A percentile compares a stretch with the other conserved stretches of the same genome.
These are phyloP conservation scores for Phyllotis vaccarum DNA, from an alignment of 2,797 vertebrate species.

Conservation along the genomic window DNA sequence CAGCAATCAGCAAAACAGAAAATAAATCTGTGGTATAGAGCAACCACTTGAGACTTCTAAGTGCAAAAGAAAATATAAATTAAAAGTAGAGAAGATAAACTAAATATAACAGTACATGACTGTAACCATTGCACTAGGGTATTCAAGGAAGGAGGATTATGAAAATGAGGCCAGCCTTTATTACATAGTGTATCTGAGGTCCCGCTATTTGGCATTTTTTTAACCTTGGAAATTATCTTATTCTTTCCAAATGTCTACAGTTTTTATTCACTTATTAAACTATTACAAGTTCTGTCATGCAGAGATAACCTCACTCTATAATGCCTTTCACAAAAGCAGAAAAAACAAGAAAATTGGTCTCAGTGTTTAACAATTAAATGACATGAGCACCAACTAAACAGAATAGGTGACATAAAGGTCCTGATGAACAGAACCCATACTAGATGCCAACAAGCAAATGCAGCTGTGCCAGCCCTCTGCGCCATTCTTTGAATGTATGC, in stretches of 20 bases:
- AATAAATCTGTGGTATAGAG: neutral
- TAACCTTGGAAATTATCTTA: neutral
- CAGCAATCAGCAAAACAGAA: neutral
- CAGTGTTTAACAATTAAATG: neutral
- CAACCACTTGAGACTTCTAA: neutral
- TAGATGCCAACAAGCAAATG: neutral
- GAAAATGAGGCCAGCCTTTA: neutral
- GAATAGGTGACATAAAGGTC: neutral
- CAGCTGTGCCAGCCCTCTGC: neutral
- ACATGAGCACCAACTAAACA: neutral
- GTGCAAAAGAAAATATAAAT: conserved; percentile 6
- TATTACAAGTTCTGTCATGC: neutral
- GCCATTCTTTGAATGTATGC: neutral
- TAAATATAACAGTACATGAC: neutral
- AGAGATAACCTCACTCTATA: neutral
- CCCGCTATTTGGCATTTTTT: neutral
- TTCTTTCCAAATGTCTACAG: neutral
- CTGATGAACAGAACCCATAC: neutral
- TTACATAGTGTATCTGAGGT: neutral
- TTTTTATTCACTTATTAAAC: neutral
- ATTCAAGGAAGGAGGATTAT: too few species aligned
- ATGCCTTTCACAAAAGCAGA: neutral
- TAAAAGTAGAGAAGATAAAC: neutral
- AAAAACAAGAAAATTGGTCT: neutral
- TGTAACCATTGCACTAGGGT: neutral